Conservation (phyloP, 2,113 vertebrate species). For the Neomonachus schauinslandi region DNA sequence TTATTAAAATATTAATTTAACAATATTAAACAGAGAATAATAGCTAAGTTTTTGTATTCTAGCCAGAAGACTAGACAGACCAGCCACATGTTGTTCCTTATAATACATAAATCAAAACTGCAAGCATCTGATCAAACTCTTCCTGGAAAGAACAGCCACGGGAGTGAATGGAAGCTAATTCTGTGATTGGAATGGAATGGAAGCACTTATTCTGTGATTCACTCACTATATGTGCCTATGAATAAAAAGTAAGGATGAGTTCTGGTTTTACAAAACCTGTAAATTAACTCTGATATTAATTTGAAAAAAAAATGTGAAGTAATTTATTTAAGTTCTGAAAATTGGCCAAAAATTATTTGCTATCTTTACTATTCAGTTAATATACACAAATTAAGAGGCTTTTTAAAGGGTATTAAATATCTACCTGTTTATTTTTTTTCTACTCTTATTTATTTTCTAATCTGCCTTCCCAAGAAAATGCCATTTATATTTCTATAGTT, state of each 20-base stretch:
- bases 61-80: background rate
- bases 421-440: slow-evolving; percentile 70
- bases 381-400: slow-evolving; percentile 25
- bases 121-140: background rate
- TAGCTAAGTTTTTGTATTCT: background rate
- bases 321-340: background rate
- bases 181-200: too few relatives aligned
- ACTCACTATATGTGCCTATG: background rate
- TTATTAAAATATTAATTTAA: background rate
- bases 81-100: background rate
- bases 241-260: slow-evolving; percentile 31
- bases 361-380: slow-evolving; percentile 56
- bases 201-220: background rate
- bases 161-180: background rate
- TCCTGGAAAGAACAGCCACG: background rate
- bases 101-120: background rate
- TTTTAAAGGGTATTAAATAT: slow-evolving; percentile 72
- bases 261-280: slow-evolving; percentile 23
- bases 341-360: slow-evolving; percentile 58
- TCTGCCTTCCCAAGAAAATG: slow-evolving; percentile 74
- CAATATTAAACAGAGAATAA: background rate
- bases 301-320: slow-evolving; percentile 52
- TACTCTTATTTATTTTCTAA: slow-evolving; percentile 77
- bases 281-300: background rate
- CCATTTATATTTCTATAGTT: slow-evolving; percentile 80